A percentile compares a stretch with the other conserved stretches of the same genome.
Conservation (phyloP, 1,140 invertebrate genomes). For the Panagrolaimus sp. region DNA sequence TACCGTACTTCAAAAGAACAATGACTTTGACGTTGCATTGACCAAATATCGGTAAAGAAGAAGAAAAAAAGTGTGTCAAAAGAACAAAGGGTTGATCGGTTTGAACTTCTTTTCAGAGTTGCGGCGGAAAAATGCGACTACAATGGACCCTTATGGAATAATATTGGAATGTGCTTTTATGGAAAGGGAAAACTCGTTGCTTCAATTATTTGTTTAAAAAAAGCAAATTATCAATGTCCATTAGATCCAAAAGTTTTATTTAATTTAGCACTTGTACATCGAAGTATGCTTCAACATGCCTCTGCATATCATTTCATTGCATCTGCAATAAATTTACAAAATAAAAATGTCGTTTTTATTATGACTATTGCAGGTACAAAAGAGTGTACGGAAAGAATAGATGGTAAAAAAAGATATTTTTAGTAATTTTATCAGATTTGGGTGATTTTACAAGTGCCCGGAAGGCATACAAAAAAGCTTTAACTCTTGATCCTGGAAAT, state of each 20-base stretch:
- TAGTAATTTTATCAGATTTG: constrained; percentile 41
- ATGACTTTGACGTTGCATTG: constrained; percentile 77
- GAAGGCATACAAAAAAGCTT: constrained; percentile 41
- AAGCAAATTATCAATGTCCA: constrained; percentile 74
- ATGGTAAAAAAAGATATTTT: constrained; percentile 6
- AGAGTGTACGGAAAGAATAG: neutral
- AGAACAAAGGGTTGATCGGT: neutral
- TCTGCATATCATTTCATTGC: constrained; percentile 77
- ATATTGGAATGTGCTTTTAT: constrained; percentile 86
- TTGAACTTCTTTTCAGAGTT: constrained; percentile 57
- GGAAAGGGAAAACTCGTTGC: constrained; percentile 85
- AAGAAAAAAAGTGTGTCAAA: constrained; percentile 15
- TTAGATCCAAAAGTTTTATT: constrained; percentile 77
- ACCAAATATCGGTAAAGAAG: constrained; percentile 70
- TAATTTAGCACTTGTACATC: constrained; percentile 71
- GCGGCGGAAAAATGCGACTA: constrained; percentile 72
- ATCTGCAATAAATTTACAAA: constrained; percentile 70
- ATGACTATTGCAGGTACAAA: constrained; percentile 26
- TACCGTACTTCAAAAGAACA: constrained; percentile 75
- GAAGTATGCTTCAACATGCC: constrained; percentile 74
- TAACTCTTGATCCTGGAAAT: constrained; percentile 31
- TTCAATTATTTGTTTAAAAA: constrained; percentile 74
- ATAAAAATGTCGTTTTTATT: constrained; percentile 22
- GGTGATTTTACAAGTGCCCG: constrained; percentile 34
- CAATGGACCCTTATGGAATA: constrained; percentile 80